A percentile compares a stretch with the other conserved stretches of the same genome.
phyloP scores from a whole-genome alignment of 2,113 vertebrate species.

The Chrysemys picta region DNA sequence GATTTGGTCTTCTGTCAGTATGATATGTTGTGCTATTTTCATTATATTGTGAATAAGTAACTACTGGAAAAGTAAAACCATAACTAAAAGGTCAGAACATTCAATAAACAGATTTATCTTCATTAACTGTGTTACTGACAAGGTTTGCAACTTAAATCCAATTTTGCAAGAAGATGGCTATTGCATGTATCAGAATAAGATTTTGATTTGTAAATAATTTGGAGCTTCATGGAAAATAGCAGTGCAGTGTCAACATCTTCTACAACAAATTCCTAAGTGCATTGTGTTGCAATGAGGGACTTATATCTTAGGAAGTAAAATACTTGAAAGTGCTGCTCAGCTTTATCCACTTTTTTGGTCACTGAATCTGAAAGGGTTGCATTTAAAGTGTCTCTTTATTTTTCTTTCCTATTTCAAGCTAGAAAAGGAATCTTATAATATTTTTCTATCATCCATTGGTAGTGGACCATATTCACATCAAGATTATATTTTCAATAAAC shows the following conservation, averaged over 20 bases:
- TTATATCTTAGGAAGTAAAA: slow-evolving; percentile 21
- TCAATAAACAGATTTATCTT: neutral
- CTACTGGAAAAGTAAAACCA: neutral
- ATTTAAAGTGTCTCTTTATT: neutral
- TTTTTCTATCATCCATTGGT: neutral
- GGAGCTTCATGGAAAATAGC: neutral
- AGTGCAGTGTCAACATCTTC: neutral
- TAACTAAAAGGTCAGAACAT: neutral
- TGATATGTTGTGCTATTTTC: neutral
- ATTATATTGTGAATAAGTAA: neutral
- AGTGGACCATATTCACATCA: neutral
- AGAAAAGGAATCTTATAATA: neutral
- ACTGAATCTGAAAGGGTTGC: neutral
- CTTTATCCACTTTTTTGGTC: slow-evolving; percentile 13
- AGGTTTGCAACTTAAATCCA: neutral
- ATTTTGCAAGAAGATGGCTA: neutral
- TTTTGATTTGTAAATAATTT: neutral
- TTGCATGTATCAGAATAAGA: neutral
- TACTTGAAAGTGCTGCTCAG: neutral
- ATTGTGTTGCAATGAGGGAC: neutral
- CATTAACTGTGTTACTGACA: neutral
- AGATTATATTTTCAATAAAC: neutral
- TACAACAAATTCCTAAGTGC: neutral
- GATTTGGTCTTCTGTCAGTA: neutral
- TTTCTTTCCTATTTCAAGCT: slow-evolving; percentile 25